Base-by-base conservation (phyloP, 2,888 invertebrate species). In the Andrena trimmerana region DNA sequence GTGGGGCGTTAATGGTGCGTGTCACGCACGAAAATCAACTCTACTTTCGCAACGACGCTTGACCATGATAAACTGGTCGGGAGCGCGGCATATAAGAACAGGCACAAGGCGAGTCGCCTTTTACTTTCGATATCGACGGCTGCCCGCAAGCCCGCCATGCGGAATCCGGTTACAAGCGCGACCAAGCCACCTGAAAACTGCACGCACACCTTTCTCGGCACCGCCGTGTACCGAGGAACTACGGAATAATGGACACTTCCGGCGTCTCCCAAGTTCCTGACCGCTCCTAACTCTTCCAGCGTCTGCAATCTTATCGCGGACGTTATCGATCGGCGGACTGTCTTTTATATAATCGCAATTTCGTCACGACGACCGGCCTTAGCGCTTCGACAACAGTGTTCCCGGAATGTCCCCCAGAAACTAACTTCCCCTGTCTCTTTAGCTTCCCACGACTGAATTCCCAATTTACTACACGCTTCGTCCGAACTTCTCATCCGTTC, bases 31-130 rank as follows among this genome's bases (percentile, higher is more conserved):
- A 82, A 79, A 79, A 75, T 66, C 50, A 42, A 68, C 48, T 50
- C 54, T 20, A 62, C 57, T 83, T 78, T 79, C 77, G 73, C 70
- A 83, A 78, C 63, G 29, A 78, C 60, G 50, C 7, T 85, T 73
- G 83, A 76, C 83, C 80, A 67, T 78, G 69, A 77, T 80, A 81
- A 87, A 88, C 81, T 85, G 79, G 85, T 88, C 59, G 79, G 48
- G 60, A 65, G 73, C 24, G 59, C 36, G 70, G 48, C 59, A 63
- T 29, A 62, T 68, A 81, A 87, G 87, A 92, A 92, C 88, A 90
- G 84, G 92, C 86, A 91, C 93, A 93, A 93, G 93, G 93, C 87
- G 85, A 91, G 85, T 89, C 81, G 89, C 91, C 93, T 93, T 92
- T 93, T 93, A 93, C 93, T 93, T 93, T 93, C 89, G 88, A 90